phyloP scores from a whole-genome alignment of 2,113 vertebrate species.

The Aythya baeri region DNA sequence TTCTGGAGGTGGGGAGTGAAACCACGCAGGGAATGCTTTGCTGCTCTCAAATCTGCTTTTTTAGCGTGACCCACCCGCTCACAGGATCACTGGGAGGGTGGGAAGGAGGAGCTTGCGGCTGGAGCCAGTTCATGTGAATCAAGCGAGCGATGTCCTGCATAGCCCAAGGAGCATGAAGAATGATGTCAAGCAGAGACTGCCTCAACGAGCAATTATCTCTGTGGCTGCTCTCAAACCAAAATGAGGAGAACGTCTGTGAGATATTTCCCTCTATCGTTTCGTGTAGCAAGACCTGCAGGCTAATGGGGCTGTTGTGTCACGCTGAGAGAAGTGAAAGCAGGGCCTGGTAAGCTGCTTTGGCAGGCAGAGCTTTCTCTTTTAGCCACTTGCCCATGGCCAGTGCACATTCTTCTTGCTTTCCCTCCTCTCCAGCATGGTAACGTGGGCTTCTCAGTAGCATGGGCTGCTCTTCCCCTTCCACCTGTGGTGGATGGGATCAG shows the following conservation, averaged over 20 bases:
- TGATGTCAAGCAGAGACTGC: conserved; percentile 16
- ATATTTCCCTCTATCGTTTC: background rate
- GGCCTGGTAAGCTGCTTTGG: background rate
- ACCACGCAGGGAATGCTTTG: background rate
- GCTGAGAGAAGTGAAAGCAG: background rate
- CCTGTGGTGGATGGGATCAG: conserved; percentile 38
- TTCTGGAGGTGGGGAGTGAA: conserved; percentile 1
- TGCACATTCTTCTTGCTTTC: background rate
- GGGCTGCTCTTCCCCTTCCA: background rate
- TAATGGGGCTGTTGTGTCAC: background rate
- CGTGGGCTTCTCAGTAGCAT: background rate
- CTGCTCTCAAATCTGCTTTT: background rate
- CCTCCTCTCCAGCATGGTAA: background rate
- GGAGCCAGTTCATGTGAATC: background rate
- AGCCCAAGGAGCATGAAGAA: background rate
- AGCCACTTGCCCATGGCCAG: background rate
- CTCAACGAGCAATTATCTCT: background rate
- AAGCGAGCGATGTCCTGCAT: background rate
- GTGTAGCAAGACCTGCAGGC: background rate
- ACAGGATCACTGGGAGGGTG: background rate
- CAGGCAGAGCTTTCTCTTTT: background rate
- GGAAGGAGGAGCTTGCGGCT: background rate
- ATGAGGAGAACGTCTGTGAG: background rate
- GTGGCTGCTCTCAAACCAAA: background rate
- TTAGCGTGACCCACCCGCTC: background rate